Evolutionary conservation across 2,888 invertebrate species (phyloP), one percentile per base, ranked within the genome.

Genomic region (Clunio marinus): DNA sequence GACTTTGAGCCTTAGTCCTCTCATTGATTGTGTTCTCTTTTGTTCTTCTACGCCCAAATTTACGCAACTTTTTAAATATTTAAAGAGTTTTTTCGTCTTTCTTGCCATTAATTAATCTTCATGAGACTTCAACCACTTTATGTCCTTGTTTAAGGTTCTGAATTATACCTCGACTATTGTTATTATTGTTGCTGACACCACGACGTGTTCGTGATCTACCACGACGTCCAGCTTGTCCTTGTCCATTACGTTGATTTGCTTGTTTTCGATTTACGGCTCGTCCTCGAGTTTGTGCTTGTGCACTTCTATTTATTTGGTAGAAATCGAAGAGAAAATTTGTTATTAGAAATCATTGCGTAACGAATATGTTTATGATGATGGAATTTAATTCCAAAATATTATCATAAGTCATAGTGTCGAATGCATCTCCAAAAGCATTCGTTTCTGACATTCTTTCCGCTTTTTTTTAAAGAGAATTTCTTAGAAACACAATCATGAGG

Each of bases 121-220:
- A 15, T 41, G 20, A 17, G 51, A 51, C 51, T 51, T 51, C 7
- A 17, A 51, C n/a, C n/a, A n/a, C n/a, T n/a, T n/a, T n/a, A n/a
- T n/a, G n/a, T n/a, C n/a, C n/a, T n/a, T n/a, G n/a, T n/a, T n/a
- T n/a, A n/a, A n/a, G n/a, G n/a, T n/a, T n/a, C n/a, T n/a, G 51
- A 13, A 51, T 20, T 13, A 51, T 57, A 57, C 57, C 57, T 57
- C 57, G 57, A 8, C 13, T 57, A 32, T 32, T 32, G 4, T 32
- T 4, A n/a, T 27, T 57, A n/a, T 57, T 24, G 10, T 17, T 22
- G 7, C 15, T 17, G 27, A 7, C 51, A 20, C 51, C 66, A 32
- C 66, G 66, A 22, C 66, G 55, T 4, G 66, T 66, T 0, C 66
- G 66, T 17, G 66, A 66, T 25, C 66, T 15, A 1, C 66, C 66